Percentiles rank a stretch among this genome's conserved stretches.
These are phyloP conservation scores for Drosophila barbarae DNA, from an alignment of 2,888 invertebrate genomes.

Conservation along the genomic window DNA sequence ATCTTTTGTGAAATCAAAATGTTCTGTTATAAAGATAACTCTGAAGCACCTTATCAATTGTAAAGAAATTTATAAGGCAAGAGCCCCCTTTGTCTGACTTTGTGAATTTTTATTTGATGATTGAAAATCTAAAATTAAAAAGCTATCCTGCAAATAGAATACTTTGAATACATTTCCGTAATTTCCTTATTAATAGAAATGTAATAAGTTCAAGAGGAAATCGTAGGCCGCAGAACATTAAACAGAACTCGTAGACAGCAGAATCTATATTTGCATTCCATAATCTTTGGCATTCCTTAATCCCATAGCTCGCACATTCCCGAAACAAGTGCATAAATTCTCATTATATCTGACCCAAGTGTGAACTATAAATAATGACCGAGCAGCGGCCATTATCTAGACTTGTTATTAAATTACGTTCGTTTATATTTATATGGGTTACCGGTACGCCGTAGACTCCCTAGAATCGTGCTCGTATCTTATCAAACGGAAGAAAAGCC, in stretches of 20 bases:
- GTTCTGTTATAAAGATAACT: background rate
- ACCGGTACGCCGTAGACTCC: constrained; percentile 44
- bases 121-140: constrained; percentile 11
- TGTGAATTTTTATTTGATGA: constrained; percentile 3
- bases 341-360: constrained; percentile 19
- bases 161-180: constrained; percentile 4
- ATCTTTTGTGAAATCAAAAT: background rate
- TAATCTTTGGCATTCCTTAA: constrained; percentile 20
- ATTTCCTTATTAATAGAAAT: background rate
- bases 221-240: background rate
- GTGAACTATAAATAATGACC: constrained; percentile 55
- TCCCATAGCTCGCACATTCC: constrained; percentile 9
- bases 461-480: constrained; percentile 42
- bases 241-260: background rate
- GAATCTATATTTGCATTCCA: constrained; percentile 9
- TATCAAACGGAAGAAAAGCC: constrained; percentile 62
- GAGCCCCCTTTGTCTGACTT: background rate
- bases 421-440: constrained; percentile 64
- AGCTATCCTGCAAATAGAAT: background rate
- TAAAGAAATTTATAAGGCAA: background rate
- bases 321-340: constrained; percentile 20
- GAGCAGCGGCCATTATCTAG: constrained; percentile 35
- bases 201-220: constrained; percentile 10
- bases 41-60: constrained; percentile 1
- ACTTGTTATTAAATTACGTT: constrained; percentile 60